Conservation (phyloP, 2,113 vertebrate genomes). For the Burhinus oedicnemus region DNA sequence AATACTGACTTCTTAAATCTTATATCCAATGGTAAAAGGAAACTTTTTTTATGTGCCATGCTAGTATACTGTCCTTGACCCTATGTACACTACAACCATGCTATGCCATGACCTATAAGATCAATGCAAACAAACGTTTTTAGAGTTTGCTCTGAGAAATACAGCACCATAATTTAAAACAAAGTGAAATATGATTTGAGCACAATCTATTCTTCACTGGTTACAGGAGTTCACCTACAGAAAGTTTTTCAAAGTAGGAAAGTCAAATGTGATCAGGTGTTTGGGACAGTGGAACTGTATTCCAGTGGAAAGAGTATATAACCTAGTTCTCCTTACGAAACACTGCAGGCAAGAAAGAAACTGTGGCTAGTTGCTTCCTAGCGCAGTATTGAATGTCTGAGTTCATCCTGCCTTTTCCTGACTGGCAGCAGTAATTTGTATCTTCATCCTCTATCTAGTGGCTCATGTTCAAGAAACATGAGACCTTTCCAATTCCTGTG, state of each 20-base stretch:
- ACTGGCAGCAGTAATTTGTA: neutral
- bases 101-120: slow-evolving; percentile 17
- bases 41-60: neutral
- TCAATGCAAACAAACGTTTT: neutral
- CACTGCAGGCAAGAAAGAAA: neutral
- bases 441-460: neutral
- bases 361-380: neutral
- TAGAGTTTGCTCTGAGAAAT: neutral
- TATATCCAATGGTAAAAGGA: neutral
- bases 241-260: neutral
- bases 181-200: neutral
- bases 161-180: neutral
- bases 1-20: neutral
- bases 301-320: neutral
- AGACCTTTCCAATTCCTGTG: neutral
- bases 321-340: neutral
- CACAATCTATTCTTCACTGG: neutral
- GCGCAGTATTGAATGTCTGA: neutral
- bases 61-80: neutral
- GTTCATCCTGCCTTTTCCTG: neutral
- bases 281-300: neutral
- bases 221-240: neutral
- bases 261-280: neutral
- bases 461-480: neutral
- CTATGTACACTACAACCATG: neutral